Evolutionary conservation across 2,888 invertebrate genomes (phyloP), one percentile per base, ranked within the genome.

Genomic region (Drosophila nr. perissopoda): DNA sequence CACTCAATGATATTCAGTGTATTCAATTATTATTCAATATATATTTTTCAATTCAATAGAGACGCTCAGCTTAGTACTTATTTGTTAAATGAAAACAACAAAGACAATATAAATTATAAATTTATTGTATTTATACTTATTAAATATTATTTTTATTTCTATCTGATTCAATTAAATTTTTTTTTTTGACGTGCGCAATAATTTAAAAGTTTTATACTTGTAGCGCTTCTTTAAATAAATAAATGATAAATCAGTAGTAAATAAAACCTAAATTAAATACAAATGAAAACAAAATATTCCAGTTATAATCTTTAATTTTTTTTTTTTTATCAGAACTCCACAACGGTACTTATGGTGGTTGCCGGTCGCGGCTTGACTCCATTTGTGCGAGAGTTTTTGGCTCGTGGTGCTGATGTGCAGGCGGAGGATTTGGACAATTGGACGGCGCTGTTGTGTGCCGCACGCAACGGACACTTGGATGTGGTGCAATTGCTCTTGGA

Each of bases 401-500:
- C 96, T 64, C 96, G 97, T 92, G 98, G 98, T 70, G 98, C 99
- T 38, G 99, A 99, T 94, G 96, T 98, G 25, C 96, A 97, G 92
- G 96, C 97, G 18, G 96, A 97, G 89, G 99, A 99, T 93, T 95
- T 95, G 89, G 99, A 99, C 92, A 97, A 97, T 84, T 99, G 99
- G 98, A 97, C 97, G 51, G 95, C 99, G 10, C 93, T 99, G 72
- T 94, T 98, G 78, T 97, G 97, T 93, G 98, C 99, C 25, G 95
- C 98, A 7, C 97, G 98, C 89, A 97, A 96, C 87, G 99, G 99
- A 0, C 96, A 97, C 92, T 94, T 96, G 34, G 96, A 97, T 89
- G 95, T 98, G 61, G 97, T 97, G 63, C 94, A 95, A 77, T 96
- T 97, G 81, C 93, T 99, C 53, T 92, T 99, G 68, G 97, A 98